phyloP scores from a whole-genome alignment of 2,888 invertebrate species.

The Hirtodrosophila histrioides region DNA sequence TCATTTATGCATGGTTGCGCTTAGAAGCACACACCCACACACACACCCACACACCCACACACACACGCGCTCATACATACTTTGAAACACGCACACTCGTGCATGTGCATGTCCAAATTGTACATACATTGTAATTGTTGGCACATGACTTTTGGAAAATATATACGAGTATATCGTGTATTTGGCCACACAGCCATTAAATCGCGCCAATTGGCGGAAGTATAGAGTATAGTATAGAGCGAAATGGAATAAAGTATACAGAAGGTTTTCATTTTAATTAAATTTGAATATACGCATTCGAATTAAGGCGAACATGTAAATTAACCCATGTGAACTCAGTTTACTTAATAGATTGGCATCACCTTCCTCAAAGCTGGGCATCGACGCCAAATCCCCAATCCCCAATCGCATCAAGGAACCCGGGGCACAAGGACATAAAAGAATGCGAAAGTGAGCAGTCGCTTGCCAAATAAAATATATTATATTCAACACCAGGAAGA shows the following conservation, averaged over 20 bases:
- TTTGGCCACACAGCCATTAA: no score
- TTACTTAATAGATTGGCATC: constrained; percentile 46
- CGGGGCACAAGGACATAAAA: constrained; percentile 48
- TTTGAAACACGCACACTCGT: constrained; percentile 8
- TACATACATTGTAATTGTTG: constrained; percentile 65
- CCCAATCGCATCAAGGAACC: constrained; percentile 50
- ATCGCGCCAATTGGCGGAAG: no score
- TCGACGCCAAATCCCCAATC: constrained; percentile 49
- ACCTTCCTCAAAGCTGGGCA: constrained; percentile 24
- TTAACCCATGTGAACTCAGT: constrained; percentile 12
- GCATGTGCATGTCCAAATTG: constrained; percentile 40
- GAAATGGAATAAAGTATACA: no score
- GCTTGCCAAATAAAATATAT: constrained; percentile 55
- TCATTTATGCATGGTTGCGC: constrained; percentile 78
- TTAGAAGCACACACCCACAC: constrained; percentile 52
- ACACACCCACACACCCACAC: constrained; percentile 13
- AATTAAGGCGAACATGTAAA: constrained; percentile 3
- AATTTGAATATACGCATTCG: constrained; percentile 4
- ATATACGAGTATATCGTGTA: constrained; percentile 5
- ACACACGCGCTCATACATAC: constrained; percentile 1
- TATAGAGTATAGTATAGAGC: no score
- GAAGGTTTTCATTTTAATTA: constrained; percentile 6
- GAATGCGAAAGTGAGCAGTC: constrained; percentile 58
- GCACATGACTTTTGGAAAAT: constrained; percentile 63
- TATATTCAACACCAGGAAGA: constrained; percentile 49